Base-by-base conservation (phyloP, 2,113 vertebrate genomes). In the Paratilapia polleni region DNA sequence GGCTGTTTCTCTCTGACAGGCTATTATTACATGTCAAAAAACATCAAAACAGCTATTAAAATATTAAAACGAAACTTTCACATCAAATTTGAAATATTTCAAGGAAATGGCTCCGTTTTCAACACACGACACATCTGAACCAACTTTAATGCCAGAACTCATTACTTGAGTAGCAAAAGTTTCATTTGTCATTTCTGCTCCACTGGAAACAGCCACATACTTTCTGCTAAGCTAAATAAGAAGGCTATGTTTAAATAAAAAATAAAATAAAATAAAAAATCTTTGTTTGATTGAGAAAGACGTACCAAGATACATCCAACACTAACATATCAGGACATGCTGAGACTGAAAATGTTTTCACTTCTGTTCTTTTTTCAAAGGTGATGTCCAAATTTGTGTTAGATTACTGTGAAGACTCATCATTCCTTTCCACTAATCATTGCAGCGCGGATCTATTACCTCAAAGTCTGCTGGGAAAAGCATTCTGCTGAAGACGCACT, bases 391-490 rank as follows among this genome's bases (percentile, higher is more conserved):
- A 73, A 31, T 73, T 73, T 73, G 68, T 73, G 26, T 54, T 73
- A 73, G 22, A 17, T 7, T 59, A 41, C 75, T 60, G 62, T 54
- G 43, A 83, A 68, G 62, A 60, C 77, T 11, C 22, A 61, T 78
- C 47, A 73, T 54, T 73, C 70, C 49, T 83, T 76, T 56, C 41
- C 66, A 60, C 90, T 87, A 78, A 90, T 90, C 82, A 76, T 64
- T 81, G 75, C 82, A 78, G 78, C 26, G 59, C 73, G 75, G 74
- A 91, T 88, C 83, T 66, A 82, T 85, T 81, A 91, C 78, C 80
- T 80, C 57, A 52, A 91, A 91, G 68, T 78, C 85, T 84, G 58
- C 82, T 86, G 82, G 88, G 86, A 84, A 87, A 86, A 88, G 78
- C 59, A 80, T 78, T 86, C 81, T 68, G 52, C 81, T 79, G 68